phyloP scores from a whole-genome alignment of 1,140 invertebrate genomes.

The Heliothis virescens region DNA sequence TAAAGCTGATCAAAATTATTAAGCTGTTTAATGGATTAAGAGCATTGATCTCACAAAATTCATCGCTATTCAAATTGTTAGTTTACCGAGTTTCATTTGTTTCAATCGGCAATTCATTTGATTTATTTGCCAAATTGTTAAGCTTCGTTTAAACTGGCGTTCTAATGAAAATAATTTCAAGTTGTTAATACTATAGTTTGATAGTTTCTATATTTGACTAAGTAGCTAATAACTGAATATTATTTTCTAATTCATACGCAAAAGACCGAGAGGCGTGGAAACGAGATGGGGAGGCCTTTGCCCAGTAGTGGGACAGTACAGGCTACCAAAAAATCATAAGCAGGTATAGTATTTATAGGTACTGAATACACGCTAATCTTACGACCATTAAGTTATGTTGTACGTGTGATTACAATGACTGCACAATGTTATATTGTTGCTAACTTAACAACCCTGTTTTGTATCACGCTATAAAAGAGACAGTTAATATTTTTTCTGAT shows the following conservation, averaged over 20 bases:
- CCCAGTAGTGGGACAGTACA: no score
- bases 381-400: no score
- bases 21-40: neutral
- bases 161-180: neutral
- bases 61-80: neutral
- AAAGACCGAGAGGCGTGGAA: no score
- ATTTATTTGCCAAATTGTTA: slow-evolving; percentile 4
- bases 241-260: neutral
- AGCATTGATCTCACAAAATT: slow-evolving; percentile 8
- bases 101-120: neutral
- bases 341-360: no score
- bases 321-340: no score
- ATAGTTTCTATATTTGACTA: neutral
- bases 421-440: no score
- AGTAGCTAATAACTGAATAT: neutral
- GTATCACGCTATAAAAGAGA: neutral
- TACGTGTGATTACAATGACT: no score
- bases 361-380: no score
- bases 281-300: no score
- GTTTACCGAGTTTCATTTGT: neutral
- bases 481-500: neutral
- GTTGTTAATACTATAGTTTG: neutral
- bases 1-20: neutral
- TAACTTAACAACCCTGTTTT: neutral
- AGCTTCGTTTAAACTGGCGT: neutral